Evolutionary conservation across 2,797 vertebrate genomes (phyloP).

Genomic region (Coregonus suidteri): DNA sequence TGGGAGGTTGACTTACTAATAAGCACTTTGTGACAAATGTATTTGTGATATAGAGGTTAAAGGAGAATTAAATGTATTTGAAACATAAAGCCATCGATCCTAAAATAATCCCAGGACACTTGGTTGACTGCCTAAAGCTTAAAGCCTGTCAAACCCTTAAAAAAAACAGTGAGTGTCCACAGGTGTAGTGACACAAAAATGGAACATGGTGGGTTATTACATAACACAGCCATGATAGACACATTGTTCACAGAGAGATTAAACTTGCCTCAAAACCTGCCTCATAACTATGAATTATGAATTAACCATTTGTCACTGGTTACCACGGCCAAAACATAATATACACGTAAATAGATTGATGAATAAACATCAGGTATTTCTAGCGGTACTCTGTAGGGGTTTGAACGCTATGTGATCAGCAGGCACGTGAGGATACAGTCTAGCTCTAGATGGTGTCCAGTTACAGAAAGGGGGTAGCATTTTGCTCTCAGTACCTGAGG

Average conservation of each 20-base stretch:
- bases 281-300: no score
- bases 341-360: not conserved
- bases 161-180: not conserved
- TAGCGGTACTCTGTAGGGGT: slow-evolving; percentile 20
- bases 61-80: no score
- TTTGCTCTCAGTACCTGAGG: slow-evolving; percentile 59
- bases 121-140: no score
- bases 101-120: no score
- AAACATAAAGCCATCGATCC: no score
- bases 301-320: not conserved
- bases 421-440: slow-evolving; percentile 37
- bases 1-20: not conserved
- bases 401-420: slow-evolving; percentile 2
- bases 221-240: not conserved
- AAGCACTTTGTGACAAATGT: not conserved
- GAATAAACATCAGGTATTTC: slow-evolving; percentile 6
- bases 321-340: not conserved
- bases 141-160: no score
- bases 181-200: not conserved
- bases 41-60: not conserved
- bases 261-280: not conserved
- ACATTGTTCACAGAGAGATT: not conserved
- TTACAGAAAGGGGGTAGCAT: slow-evolving; percentile 63
- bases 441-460: slow-evolving; percentile 64
- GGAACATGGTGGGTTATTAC: not conserved